Conservation (phyloP, 2,888 invertebrate genomes). For the Dione juno region DNA sequence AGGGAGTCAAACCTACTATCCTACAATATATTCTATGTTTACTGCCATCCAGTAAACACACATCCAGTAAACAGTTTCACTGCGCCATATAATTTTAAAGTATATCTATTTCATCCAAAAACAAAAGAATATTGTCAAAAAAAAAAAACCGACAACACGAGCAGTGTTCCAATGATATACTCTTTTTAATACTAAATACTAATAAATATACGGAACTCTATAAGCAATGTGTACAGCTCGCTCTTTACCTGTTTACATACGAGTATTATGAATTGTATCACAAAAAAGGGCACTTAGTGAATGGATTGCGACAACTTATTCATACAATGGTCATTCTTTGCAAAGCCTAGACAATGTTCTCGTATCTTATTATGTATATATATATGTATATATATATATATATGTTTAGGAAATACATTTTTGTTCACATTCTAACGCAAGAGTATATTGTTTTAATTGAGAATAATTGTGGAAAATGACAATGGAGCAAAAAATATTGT, state of each 20-base stretch:
- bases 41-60: no score
- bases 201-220: neutral
- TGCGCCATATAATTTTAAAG: no score
- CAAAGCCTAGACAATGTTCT: neutral
- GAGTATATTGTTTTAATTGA: slow-evolving; percentile 10
- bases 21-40: no score
- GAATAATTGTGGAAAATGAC: neutral
- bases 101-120: no score
- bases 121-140: no score
- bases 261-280: neutral
- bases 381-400: neutral
- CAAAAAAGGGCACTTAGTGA: slow-evolving; percentile 32
- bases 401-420: slow-evolving; percentile 15
- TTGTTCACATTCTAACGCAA: slow-evolving; percentile 14
- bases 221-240: no score
- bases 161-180: no score
- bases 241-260: neutral
- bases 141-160: no score
- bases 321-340: slow-evolving; percentile 29
- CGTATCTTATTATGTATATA: neutral
- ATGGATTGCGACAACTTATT: slow-evolving; percentile 37
- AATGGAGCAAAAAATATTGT: slow-evolving; percentile 3
- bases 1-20: no score
- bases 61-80: no score
- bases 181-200: no score